These are phyloP conservation scores for Plectropomus leopardus DNA, from an alignment of 2,113 vertebrate genomes.

Conservation along the genomic window DNA sequence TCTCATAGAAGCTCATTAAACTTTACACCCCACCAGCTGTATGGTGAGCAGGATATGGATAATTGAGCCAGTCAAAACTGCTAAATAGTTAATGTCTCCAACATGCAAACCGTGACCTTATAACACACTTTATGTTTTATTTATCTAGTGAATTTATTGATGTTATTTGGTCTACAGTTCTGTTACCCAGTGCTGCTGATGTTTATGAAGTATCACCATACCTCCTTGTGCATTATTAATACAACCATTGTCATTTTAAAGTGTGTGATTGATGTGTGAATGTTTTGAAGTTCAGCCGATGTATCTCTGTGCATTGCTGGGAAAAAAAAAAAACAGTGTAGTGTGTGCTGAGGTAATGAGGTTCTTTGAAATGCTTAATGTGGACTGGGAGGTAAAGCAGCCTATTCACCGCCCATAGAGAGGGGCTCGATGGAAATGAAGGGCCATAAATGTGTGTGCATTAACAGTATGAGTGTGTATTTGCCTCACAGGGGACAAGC, in stretches of 20 bases:
- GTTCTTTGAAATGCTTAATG: slow-evolving; percentile 58
- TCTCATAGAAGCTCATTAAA: slow-evolving; percentile 22
- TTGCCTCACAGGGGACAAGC: slow-evolving; percentile 60
- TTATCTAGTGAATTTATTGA: slow-evolving; percentile 55
- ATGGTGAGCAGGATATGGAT: slow-evolving; percentile 1
- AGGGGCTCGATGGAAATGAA: slow-evolving; percentile 47
- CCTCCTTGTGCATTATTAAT: slow-evolving; percentile 52
- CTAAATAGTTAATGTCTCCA: slow-evolving; percentile 70
- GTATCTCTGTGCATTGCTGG: not conserved
- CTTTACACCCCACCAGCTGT: slow-evolving; percentile 8
- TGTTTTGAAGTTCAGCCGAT: not conserved
- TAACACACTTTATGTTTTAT: slow-evolving; percentile 60
- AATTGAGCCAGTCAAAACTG: slow-evolving; percentile 46
- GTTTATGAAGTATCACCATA: slow-evolving; percentile 19
- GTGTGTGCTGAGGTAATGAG: slow-evolving; percentile 12
- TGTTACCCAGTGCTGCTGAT: not conserved
- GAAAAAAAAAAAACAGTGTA: slow-evolving; percentile 3
- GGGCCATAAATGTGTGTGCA: slow-evolving; percentile 54
- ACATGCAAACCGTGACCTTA: slow-evolving; percentile 62
- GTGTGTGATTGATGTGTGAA: not conserved
- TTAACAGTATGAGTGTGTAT: slow-evolving; percentile 57
- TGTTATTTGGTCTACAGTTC: slow-evolving; percentile 26
- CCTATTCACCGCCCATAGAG: slow-evolving; percentile 48
- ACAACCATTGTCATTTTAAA: slow-evolving; percentile 12
- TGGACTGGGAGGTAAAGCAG: slow-evolving; percentile 26